phyloP scores from a whole-genome alignment of 2,888 invertebrate species.

The Acanthosoma haemorrhoidale region DNA sequence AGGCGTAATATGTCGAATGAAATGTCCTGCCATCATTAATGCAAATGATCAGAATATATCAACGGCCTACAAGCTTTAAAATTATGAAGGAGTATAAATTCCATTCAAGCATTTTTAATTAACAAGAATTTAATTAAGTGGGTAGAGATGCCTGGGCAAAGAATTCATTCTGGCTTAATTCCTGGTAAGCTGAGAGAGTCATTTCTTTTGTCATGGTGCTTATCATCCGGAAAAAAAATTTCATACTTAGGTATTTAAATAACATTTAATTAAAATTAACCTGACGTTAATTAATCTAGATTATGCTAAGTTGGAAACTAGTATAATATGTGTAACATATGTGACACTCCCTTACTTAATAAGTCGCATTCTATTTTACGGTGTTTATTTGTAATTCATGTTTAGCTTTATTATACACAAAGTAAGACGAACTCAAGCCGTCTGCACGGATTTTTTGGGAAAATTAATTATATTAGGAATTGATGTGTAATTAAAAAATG shows the following conservation, averaged over 20 bases:
- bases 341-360: too few relatives aligned
- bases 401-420: too few relatives aligned
- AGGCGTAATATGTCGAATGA: not conserved
- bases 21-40: not conserved
- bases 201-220: not conserved
- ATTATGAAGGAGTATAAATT: not conserved
- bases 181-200: not conserved
- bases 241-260: not conserved
- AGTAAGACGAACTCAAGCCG: too few relatives aligned
- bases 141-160: not conserved
- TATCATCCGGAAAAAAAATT: not conserved
- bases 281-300: too few relatives aligned
- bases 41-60: not conserved
- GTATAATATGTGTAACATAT: too few relatives aligned
- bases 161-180: not conserved
- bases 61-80: not conserved
- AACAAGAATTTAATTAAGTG: slow-evolving; percentile 5
- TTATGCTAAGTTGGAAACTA: too few relatives aligned
- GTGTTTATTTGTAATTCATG: too few relatives aligned
- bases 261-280: too few relatives aligned
- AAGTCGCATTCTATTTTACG: too few relatives aligned
- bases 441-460: too few relatives aligned
- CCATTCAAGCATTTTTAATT: slow-evolving; percentile 1
- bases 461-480: too few relatives aligned
- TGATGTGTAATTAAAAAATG: too few relatives aligned